Conservation (phyloP, 2,797 vertebrate genomes). For the Eulemur mongoz region DNA sequence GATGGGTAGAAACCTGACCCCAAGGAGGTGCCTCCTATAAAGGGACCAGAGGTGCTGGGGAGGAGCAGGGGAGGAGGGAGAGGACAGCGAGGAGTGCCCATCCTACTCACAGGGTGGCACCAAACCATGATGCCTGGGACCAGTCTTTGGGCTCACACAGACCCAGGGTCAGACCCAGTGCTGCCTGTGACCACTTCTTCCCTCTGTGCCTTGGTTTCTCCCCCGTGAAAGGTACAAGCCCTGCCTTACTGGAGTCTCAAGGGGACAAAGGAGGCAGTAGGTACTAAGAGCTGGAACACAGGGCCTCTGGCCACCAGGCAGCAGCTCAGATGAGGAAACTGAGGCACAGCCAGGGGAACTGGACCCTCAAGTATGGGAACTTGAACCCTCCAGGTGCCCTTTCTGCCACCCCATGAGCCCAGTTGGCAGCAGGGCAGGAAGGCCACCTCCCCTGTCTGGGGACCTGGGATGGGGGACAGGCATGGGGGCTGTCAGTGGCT, state of each 20-base stretch:
- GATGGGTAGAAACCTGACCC: neutral
- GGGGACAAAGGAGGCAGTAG: neutral
- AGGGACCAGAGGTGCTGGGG: rapidly evolving
- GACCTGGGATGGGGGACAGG: neutral
- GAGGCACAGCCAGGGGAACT: neutral
- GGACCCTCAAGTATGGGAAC: too few species aligned
- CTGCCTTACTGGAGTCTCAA: neutral
- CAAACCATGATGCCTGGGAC: neutral
- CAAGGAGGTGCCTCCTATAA: neutral
- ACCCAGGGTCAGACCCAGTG: rapidly evolving
- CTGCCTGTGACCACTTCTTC: neutral
- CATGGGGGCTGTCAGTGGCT: neutral
- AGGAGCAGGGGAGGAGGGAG: neutral
- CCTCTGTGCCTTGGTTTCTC: neutral
- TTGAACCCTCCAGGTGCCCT: neutral
- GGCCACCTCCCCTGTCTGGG: too few species aligned
- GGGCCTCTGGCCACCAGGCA: neutral
- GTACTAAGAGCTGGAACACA: neutral
- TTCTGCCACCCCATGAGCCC: neutral
- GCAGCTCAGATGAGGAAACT: neutral
- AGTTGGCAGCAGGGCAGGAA: rapidly evolving
- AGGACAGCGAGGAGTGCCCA: too few species aligned
- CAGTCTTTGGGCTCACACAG: neutral
- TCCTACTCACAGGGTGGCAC: too few species aligned
- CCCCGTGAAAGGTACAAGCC: neutral